Percentiles rank a stretch among this genome's conserved stretches.
Evolutionary conservation across 2,797 vertebrate genomes (phyloP).

Genomic region (Lacerta agilis): DNA sequence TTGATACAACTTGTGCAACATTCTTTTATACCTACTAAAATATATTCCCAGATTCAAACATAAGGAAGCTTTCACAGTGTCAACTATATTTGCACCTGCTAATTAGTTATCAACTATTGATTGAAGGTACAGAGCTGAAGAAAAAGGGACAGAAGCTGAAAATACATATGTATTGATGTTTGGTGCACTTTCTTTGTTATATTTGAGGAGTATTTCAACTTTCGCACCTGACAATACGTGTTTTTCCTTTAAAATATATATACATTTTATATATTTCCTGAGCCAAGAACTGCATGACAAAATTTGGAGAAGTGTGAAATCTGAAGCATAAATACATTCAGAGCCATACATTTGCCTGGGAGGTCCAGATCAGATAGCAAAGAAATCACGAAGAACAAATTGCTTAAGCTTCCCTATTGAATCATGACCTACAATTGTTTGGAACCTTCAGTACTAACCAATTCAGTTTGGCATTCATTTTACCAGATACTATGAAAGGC

Average conservation of each 20-base stretch:
- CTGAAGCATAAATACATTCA: no score
- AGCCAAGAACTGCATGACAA: no score
- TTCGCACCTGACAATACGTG: not conserved
- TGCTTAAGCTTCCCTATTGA: not conserved
- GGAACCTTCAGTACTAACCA: not conserved
- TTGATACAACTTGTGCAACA: not conserved
- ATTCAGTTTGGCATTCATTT: not conserved
- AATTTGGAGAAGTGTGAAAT: no score
- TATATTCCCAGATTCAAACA: not conserved
- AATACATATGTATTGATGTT: not conserved
- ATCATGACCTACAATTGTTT: not conserved
- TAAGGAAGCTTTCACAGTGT: not conserved
- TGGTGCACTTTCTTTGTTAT: not conserved
- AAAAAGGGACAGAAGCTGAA: constrained; percentile 7
- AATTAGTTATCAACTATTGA: not conserved
- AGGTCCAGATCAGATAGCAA: no score
- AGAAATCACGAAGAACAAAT: no score
- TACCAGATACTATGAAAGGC: not conserved
- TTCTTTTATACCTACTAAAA: not conserved
- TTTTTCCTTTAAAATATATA: no score
- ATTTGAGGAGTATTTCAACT: not conserved
- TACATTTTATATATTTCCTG: no score
- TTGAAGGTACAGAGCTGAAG: not conserved
- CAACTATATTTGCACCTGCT: constrained; percentile 13
- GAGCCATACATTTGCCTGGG: no score